These are phyloP conservation scores for Picus viridis DNA, from an alignment of 2,797 vertebrate genomes.

Conservation along the genomic window DNA sequence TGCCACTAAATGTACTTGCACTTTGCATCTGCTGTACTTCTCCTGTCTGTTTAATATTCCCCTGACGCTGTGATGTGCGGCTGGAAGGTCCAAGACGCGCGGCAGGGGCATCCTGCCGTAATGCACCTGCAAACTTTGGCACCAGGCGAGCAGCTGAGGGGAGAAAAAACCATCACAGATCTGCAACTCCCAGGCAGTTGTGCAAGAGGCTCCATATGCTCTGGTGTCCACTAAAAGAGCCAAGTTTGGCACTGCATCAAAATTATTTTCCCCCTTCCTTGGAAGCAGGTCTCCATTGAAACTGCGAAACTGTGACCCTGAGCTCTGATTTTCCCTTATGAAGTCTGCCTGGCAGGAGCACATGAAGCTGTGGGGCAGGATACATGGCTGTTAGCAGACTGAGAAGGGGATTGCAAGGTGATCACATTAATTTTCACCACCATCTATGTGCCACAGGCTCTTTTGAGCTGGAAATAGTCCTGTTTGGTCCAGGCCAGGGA, in stretches of 20 bases:
- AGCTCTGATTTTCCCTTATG: not conserved
- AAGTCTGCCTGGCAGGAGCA: not conserved
- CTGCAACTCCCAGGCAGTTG: not conserved
- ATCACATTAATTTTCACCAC: not conserved
- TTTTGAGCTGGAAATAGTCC: not conserved
- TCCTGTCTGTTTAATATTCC: constrained; percentile 51
- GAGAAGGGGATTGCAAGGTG: not conserved
- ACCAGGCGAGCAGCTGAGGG: constrained; percentile 15
- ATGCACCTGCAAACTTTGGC: constrained; percentile 48
- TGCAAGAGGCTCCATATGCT: constrained; percentile 51
- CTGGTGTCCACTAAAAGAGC: fast-evolving
- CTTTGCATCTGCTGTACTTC: not conserved
- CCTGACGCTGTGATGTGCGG: fast-evolving
- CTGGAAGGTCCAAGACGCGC: not conserved
- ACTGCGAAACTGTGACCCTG: fast-evolving
- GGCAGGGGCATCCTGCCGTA: constrained; percentile 5
- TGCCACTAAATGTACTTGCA: not conserved
- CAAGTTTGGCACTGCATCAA: not conserved
- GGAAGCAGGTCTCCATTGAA: not conserved
- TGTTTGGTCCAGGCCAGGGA: not conserved
- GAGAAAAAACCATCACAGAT: not conserved
- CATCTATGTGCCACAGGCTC: too few relatives aligned
- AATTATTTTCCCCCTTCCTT: not conserved
- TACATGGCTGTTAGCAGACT: not conserved
- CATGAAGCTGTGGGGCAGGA: not conserved